Evolutionary conservation across 2,888 invertebrate genomes (phyloP), one percentile per base, ranked within the genome.

Genomic region (Lutraria lutraria): DNA sequence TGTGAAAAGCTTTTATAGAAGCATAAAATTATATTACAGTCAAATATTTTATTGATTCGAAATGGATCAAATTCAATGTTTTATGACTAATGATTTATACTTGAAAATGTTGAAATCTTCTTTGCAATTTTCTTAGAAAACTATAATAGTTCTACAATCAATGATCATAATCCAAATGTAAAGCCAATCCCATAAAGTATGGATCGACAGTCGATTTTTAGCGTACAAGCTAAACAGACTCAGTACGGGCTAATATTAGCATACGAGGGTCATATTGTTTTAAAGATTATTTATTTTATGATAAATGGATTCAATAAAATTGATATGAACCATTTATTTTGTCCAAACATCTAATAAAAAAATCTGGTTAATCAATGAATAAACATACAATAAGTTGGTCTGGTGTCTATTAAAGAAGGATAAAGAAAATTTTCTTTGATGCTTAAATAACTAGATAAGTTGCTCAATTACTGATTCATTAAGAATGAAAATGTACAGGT

Each of bases 181-280:
- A 16, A 34, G 76, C 76, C 76, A 16, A 76, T 76, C 76, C 76
- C 31, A 19, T 16, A 1, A 34, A 13, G 0, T 34, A 76, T 76
- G 29, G 76, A 76, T 34, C 21, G 16, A 19, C 15, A 31, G 16
- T 76, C 76, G 31, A 76, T 76, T 15, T 76, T 3, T 76, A 10
- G 76, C 31, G 0, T 76, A 76, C 31, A 76, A 34, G 76, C 76
- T 16, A 34, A 16, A 31, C 34, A 76, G 76, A 76, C 76, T 76
- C 34, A 34, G 34, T 31, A 25, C 31, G 19, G 29, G 76, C 19
- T 76, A 76, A 76, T 76, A 76, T 76, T 76, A 31, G 76, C 76
- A 76, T 34, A 76, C 76, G 0, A 34, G 29, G 76, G 29, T 76
- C 76, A 76, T 76, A 76, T 76, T 76, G 76, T 76, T 76, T 76